A percentile compares a stretch with the other conserved stretches of the same genome.
These are phyloP conservation scores for Disparrhopalites patrizii DNA, from an alignment of 2,888 invertebrate species.

Conservation along the genomic window DNA sequence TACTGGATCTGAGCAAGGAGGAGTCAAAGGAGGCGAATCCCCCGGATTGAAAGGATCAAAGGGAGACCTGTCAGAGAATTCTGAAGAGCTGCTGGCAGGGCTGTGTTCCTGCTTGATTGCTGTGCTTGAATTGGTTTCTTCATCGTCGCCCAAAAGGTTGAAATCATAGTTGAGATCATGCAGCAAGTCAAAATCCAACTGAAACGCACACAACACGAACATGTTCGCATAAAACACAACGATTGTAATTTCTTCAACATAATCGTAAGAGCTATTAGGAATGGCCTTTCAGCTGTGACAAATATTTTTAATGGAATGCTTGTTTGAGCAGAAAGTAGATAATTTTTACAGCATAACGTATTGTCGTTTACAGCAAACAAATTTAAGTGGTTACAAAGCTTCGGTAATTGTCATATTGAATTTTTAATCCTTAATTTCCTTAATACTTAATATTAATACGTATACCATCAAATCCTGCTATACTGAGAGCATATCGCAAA, in stretches of 20 bases:
- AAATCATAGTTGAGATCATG: slow-evolving; percentile 38
- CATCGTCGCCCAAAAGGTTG: slow-evolving; percentile 35
- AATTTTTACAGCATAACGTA: too few relatives aligned
- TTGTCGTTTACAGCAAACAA: too few relatives aligned
- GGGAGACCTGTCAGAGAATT: slow-evolving; percentile 22
- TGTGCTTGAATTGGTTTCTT: slow-evolving; percentile 28
- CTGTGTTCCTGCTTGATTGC: slow-evolving; percentile 24
- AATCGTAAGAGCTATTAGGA: not conserved
- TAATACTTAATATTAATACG: too few relatives aligned
- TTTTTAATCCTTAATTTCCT: too few relatives aligned
- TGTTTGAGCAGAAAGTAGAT: too few relatives aligned
- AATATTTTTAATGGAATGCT: too few relatives aligned
- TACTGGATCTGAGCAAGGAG: slow-evolving; percentile 30
- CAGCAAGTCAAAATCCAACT: slow-evolving; percentile 41
- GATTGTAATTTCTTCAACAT: slow-evolving; percentile 1
- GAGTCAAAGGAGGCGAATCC: slow-evolving; percentile 41
- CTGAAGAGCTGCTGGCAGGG: slow-evolving; percentile 12
- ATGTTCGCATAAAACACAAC: not conserved
- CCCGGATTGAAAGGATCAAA: slow-evolving; percentile 31
- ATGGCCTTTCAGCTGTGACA: too few relatives aligned
- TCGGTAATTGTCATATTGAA: too few relatives aligned
- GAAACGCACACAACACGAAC: not conserved
- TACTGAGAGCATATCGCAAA: too few relatives aligned
- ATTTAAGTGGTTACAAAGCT: too few relatives aligned
- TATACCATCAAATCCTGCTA: too few relatives aligned